phyloP scores from a whole-genome alignment of 2,888 invertebrate genomes.

The Gonocerus acuteangulatus region DNA sequence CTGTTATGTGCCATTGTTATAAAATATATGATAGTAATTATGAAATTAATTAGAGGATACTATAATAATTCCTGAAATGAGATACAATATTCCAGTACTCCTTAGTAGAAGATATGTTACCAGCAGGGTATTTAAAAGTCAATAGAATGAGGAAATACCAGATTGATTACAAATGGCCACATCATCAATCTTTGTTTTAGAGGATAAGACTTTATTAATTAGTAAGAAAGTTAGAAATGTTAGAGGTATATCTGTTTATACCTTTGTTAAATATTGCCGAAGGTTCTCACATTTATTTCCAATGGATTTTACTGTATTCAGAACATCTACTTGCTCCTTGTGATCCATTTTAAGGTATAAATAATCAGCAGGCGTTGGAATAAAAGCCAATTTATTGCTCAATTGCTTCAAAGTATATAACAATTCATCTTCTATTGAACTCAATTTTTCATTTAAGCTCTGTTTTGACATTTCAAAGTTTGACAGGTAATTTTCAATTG shows the following conservation, averaged over 20 bases:
- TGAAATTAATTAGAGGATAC: too few species aligned
- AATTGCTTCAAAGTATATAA: slow-evolving; percentile 59
- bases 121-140: too few species aligned
- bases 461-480: slow-evolving; percentile 56
- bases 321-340: slow-evolving; percentile 41
- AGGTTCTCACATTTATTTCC: slow-evolving; percentile 52
- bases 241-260: too few species aligned
- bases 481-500: slow-evolving; percentile 67
- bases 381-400: slow-evolving; percentile 50
- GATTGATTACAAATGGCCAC: neutral
- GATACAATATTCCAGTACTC: too few species aligned
- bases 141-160: neutral
- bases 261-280: slow-evolving; percentile 45
- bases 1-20: too few species aligned
- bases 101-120: too few species aligned
- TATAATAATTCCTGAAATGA: too few species aligned
- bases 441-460: slow-evolving; percentile 56
- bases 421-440: slow-evolving; percentile 55
- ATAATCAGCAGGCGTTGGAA: slow-evolving; percentile 49
- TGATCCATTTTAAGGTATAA: slow-evolving; percentile 45
- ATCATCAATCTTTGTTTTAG: neutral
- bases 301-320: slow-evolving; percentile 55
- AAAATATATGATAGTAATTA: too few species aligned
- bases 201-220: neutral
- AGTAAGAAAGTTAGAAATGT: too few species aligned